Evolutionary conservation across 2,888 invertebrate genomes (phyloP).

Genomic region (Stomorhina lunata): DNA sequence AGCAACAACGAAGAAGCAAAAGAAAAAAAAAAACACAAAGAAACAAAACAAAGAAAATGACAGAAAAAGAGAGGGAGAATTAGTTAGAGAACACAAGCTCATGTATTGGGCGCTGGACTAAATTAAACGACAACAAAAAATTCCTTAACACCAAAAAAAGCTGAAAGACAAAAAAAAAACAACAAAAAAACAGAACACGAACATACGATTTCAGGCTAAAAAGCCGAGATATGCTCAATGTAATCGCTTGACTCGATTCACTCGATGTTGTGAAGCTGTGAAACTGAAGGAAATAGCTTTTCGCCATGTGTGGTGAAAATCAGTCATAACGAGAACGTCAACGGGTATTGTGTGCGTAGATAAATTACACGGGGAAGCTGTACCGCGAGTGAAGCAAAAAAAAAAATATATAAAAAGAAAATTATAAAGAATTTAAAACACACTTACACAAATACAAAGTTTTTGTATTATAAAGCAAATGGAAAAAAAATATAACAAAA

Average conservation of each 20-base stretch:
- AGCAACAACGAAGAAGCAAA: neutral
- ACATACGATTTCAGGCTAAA: neutral
- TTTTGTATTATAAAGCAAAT: conserved; percentile 41
- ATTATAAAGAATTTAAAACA: conserved; percentile 24
- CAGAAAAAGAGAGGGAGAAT: neutral
- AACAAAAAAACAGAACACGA: conserved; percentile 6
- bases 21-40: no score
- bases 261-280: conserved; percentile 38
- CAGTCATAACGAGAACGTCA: conserved; percentile 80
- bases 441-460: conserved; percentile 51
- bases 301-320: conserved; percentile 76
- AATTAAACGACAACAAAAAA: conserved; percentile 15
- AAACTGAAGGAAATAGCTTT: conserved; percentile 56
- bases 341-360: conserved; percentile 79
- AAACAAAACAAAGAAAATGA: neutral
- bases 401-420: conserved; percentile 22
- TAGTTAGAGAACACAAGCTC: conserved; percentile 57
- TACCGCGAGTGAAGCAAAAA: conserved; percentile 60
- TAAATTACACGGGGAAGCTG: conserved; percentile 58
- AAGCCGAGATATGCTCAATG: conserved; percentile 58
- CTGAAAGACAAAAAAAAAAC: neutral
- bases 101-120: conserved; percentile 56
- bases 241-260: conserved; percentile 42
- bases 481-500: conserved; percentile 19
- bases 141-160: conserved; percentile 4